Conservation (phyloP, 2,113 vertebrate species). For the Gymnogyps californianus region DNA sequence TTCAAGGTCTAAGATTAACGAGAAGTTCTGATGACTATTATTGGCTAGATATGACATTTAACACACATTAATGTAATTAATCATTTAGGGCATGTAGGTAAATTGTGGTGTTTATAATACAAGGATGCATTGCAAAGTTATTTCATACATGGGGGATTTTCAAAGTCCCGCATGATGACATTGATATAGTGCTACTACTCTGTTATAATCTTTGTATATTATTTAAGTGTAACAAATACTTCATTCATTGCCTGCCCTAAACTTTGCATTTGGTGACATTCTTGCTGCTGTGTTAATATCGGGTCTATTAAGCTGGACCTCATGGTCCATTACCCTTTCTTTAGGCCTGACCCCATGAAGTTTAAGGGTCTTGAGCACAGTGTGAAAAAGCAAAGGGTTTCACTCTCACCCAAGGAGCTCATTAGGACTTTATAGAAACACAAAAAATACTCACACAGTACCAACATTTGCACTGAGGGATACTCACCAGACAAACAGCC, state of each 20-base stretch:
- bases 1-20: slow-evolving; percentile 21
- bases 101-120: slow-evolving; percentile 42
- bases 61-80: slow-evolving; percentile 5
- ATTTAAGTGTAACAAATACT: slow-evolving; percentile 83
- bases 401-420: slow-evolving; percentile 92
- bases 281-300: slow-evolving; percentile 86
- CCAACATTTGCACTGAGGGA: slow-evolving; percentile 88
- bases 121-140: slow-evolving; percentile 43
- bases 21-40: background rate
- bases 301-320: slow-evolving; percentile 85
- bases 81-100: slow-evolving; percentile 22
- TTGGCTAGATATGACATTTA: slow-evolving; percentile 14
- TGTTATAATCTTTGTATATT: slow-evolving; percentile 79
- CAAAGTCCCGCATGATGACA: slow-evolving; percentile 73
- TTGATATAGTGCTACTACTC: slow-evolving; percentile 75
- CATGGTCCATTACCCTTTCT: slow-evolving; percentile 89
- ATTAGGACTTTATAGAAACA: slow-evolving; percentile 97
- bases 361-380: slow-evolving; percentile 89
- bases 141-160: slow-evolving; percentile 70
- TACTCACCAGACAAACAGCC: slow-evolving; percentile 89
- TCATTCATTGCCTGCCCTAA: slow-evolving; percentile 79
- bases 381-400: slow-evolving; percentile 89
- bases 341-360: slow-evolving; percentile 86
- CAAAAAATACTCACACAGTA: slow-evolving; percentile 89
- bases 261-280: slow-evolving; percentile 83